Percentiles rank a stretch among this genome's conserved stretches.
Conservation (phyloP, 2,113 vertebrate genomes). For the Regulus satrapa region DNA sequence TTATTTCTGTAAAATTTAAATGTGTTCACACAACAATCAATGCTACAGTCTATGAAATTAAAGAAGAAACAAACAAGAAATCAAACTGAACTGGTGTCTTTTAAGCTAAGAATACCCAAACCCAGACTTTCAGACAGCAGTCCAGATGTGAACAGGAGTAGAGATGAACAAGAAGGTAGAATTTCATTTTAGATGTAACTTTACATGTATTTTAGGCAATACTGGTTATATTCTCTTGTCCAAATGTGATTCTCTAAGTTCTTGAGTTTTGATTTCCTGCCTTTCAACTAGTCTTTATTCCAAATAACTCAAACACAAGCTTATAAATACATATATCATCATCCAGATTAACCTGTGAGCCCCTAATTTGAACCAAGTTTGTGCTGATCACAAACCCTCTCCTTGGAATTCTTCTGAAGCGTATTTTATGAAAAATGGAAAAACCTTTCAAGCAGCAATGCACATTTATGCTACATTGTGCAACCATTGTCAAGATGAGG, state of each 20-base stretch:
- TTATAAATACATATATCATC: not conserved
- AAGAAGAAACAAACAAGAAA: not conserved
- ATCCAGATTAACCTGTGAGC: not conserved
- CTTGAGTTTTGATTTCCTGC: not conserved
- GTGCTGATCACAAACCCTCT: not conserved
- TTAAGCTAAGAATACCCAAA: not conserved
- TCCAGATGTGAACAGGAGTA: not conserved
- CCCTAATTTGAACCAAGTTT: not conserved
- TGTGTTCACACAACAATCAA: not conserved
- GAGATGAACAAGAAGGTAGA: not conserved
- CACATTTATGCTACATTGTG: not conserved
- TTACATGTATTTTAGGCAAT: not conserved
- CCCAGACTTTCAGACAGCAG: not conserved
- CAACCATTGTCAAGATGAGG: not conserved
- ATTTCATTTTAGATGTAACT: not conserved
- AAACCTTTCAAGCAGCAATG: not conserved
- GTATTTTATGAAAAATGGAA: not conserved
- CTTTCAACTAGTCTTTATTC: not conserved
- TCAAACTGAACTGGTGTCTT: not conserved
- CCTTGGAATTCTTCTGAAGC: not conserved
- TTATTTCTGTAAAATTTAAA: not conserved
- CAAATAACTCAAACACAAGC: not conserved
- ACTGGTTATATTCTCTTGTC: not conserved
- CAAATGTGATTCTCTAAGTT: not conserved
- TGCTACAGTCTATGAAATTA: not conserved